Evolutionary conservation across 2,888 invertebrate species (phyloP), one percentile per base, ranked within the genome.

Genomic region (Glaucopsyche alexis): DNA sequence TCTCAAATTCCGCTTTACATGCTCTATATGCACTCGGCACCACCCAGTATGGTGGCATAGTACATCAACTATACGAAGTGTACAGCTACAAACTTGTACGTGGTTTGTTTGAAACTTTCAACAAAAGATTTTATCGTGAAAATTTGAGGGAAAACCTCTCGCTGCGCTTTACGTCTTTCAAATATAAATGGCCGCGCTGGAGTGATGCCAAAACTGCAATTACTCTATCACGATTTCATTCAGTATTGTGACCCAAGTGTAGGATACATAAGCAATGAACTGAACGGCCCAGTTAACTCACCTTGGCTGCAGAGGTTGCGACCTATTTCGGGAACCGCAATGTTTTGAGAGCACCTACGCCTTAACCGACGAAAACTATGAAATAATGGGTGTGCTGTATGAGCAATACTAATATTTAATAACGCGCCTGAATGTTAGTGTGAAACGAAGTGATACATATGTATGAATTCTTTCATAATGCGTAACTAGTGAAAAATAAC

Each of bases 291-390:
- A 67, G 16, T 60, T 13, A 38, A 7, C 60, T 67, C 67, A 67
- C 67, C 67, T 67, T 45, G 45, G 19, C 67, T 45, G 67, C 45
- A 67, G 45, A 67, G 67, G 42, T 67, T 47, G 67, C 67, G 67
- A 67, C 67, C 67, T 67, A 67, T 67, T 67, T 67, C 19, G 19
- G 19, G 7, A 19, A 8, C 67, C 45, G 45, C 69, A 19, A 47
- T 69, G 69, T 69, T 47, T 42, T 40, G 66, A 66, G 69, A 49
- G 45, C 69, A 49, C 42, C 29, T 29, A 69, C 69, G 19, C 16
- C 42, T 13, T 69, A 14, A 49, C 14, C 29, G 69, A 49, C 42
- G 69, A 69, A 47, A 69, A 69, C 69, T 49, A 45, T 47, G 13
- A 47, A 49, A 47, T 66, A n/a, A 42, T 42, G 66, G n/a, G n/a